Percentiles rank a stretch among this genome's conserved stretches.
Evolutionary conservation across 2,113 vertebrate species (phyloP).

Genomic region (Halcyon malimbica): DNA sequence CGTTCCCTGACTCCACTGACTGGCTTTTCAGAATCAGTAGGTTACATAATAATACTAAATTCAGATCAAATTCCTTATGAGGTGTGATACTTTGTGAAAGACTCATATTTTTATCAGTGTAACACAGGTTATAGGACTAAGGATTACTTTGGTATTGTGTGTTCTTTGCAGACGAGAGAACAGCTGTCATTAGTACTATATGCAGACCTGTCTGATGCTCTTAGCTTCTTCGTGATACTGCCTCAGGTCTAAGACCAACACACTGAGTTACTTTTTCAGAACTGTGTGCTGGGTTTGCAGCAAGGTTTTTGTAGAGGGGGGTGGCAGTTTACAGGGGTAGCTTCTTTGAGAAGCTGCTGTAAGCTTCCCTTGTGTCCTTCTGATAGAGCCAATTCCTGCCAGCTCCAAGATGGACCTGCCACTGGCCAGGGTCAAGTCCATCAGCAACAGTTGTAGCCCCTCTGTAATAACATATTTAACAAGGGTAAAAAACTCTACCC

Average conservation of each 20-base stretch:
- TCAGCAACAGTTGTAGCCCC: accelerated
- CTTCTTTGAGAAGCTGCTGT: neutral
- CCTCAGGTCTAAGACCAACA: neutral
- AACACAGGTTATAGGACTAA: neutral
- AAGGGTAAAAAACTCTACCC: neutral
- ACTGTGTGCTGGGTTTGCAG: neutral
- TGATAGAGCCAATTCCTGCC: neutral
- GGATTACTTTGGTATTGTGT: neutral
- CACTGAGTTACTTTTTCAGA: neutral
- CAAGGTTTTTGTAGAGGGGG: accelerated
- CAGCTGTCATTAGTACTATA: neutral
- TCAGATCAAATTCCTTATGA: neutral
- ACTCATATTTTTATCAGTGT: neutral
- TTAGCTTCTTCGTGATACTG: neutral
- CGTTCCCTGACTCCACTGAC: accelerated
- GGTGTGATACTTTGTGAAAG: neutral
- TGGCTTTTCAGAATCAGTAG: neutral
- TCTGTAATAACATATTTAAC: neutral
- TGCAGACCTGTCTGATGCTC: neutral
- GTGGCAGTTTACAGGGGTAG: neutral
- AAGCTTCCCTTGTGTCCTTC: neutral
- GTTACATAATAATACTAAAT: neutral
- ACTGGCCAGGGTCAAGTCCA: neutral
- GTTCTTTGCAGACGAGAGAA: neutral
- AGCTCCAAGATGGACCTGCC: neutral